Percentiles rank a stretch among this genome's conserved stretches.
phyloP scores from a whole-genome alignment of 2,113 vertebrate species.

The Aspiorhynchus laticeps region DNA sequence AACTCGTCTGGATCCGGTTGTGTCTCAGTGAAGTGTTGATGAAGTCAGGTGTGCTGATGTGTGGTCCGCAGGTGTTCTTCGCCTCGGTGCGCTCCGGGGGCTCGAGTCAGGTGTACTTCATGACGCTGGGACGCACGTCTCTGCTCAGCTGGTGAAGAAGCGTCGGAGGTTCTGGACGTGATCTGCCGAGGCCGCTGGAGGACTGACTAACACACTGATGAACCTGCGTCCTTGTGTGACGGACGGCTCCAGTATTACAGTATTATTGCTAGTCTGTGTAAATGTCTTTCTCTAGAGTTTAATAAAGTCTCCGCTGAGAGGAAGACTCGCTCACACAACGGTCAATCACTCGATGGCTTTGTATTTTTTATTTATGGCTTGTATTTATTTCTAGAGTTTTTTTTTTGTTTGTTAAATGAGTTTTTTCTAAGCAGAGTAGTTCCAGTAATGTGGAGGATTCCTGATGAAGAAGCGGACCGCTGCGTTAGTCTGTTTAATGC shows the following conservation, averaged over 20 bases:
- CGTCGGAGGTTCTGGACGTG: background rate
- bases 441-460: background rate
- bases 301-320: conserved; percentile 74
- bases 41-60: too few relatives aligned
- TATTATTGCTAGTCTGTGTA: conserved; percentile 80
- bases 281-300: conserved; percentile 77
- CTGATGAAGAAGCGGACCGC: background rate
- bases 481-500: background rate
- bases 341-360: background rate
- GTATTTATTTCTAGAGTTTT: conserved; percentile 4
- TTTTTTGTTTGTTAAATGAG: background rate
- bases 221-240: conserved; percentile 10
- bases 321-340: conserved; percentile 67
- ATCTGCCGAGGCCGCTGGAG: conserved; percentile 30
- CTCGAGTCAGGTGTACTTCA: conserved; percentile 99
- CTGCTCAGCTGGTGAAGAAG: conserved; percentile 96
- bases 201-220: conserved; percentile 19
- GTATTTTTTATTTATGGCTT: conserved; percentile 9
- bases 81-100: conserved; percentile 96
- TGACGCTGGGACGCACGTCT: conserved; percentile 97
- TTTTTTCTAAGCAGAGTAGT: background rate
- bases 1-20: too few relatives aligned
- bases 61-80: conserved; percentile 90
- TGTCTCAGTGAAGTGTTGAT: too few relatives aligned
- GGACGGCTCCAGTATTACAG: conserved; percentile 70